Evolutionary conservation across 2,888 invertebrate genomes (phyloP).

Genomic region (Eueremaeus valkanovi): DNA sequence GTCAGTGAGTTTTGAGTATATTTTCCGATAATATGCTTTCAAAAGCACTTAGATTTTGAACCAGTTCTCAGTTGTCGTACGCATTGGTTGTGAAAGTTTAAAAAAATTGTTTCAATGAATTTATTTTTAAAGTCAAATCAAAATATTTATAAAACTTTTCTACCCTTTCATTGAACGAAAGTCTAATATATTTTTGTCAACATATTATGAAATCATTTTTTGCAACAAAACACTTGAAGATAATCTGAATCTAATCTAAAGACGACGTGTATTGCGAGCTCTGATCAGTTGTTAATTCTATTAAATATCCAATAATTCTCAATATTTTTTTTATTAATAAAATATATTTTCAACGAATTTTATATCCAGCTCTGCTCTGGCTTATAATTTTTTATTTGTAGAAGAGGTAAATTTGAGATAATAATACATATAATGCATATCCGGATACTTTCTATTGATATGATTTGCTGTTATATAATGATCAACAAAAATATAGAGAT

Average conservation of each 20-base stretch:
- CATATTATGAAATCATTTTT: not conserved
- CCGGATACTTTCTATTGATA: too few relatives aligned
- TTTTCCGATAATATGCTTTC: not conserved
- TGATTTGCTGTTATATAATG: too few relatives aligned
- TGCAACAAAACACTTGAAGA: conserved; percentile 13
- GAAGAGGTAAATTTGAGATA: too few relatives aligned
- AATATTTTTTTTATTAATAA: too few relatives aligned
- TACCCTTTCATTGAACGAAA: not conserved
- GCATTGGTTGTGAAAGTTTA: not conserved
- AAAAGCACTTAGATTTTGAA: not conserved
- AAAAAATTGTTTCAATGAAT: not conserved
- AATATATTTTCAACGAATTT: too few relatives aligned
- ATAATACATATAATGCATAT: too few relatives aligned
- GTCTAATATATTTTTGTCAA: not conserved
- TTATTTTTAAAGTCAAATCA: not conserved
- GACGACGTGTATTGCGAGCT: too few relatives aligned
- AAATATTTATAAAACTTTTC: not conserved
- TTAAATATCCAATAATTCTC: too few relatives aligned
- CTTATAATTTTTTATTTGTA: too few relatives aligned
- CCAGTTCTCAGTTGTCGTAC: not conserved
- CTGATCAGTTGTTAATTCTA: not conserved
- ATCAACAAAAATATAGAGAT: too few relatives aligned
- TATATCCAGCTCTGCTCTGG: too few relatives aligned
- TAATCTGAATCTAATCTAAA: not conserved
- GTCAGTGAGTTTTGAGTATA: not conserved